These are phyloP conservation scores for Ormyrus nitidulus DNA, from an alignment of 2,888 invertebrate species.

Conservation along the genomic window DNA sequence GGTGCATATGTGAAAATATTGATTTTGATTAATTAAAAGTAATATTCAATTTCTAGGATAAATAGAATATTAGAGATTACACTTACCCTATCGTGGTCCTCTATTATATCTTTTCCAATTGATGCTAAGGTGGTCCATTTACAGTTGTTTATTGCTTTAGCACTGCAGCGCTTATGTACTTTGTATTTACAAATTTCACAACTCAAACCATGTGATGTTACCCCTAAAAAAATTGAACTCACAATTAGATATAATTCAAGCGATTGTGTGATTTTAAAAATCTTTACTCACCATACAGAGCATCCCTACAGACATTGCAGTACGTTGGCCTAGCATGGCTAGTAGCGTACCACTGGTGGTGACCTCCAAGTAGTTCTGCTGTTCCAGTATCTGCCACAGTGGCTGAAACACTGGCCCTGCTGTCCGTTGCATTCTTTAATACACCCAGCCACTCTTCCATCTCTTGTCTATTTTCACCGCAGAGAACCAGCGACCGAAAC, in stretches of 20 bases:
- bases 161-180: constrained; percentile 96
- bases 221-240: constrained; percentile 78
- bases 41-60: background rate
- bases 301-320: constrained; percentile 97
- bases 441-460: constrained; percentile 96
- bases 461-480: constrained; percentile 87
- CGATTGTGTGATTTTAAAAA: background rate
- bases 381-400: constrained; percentile 77
- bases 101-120: constrained; percentile 95
- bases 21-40: background rate
- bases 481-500: constrained; percentile 86
- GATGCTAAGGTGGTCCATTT: constrained; percentile 98
- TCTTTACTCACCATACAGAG: constrained; percentile 81
- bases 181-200: constrained; percentile 99
- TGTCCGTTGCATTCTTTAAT: constrained; percentile 83
- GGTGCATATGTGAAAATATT: no score
- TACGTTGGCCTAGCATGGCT: constrained; percentile 96
- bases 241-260: constrained; percentile 4
- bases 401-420: constrained; percentile 63
- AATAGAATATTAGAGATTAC: constrained; percentile 2
- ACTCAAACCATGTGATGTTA: constrained; percentile 95
- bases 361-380: constrained; percentile 82
- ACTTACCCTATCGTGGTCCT: constrained; percentile 92
- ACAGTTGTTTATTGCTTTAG: constrained; percentile 94
- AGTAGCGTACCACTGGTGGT: constrained; percentile 91